phyloP scores from a whole-genome alignment of 2,113 vertebrate species.

The Variabilichromis moorii region DNA sequence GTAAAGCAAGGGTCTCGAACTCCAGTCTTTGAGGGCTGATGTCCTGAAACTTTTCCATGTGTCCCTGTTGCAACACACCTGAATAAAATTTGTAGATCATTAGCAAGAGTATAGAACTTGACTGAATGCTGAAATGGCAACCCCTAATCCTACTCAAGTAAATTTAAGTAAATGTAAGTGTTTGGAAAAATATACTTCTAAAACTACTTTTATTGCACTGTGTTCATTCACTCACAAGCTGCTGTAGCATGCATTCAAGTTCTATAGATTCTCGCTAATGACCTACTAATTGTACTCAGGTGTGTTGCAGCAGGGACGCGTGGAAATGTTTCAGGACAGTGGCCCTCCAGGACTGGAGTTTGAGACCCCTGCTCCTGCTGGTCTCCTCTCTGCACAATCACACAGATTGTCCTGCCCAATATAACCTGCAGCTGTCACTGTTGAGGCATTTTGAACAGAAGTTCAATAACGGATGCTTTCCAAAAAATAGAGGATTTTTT shows the following conservation, averaged over 20 bases:
- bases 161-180: too few species aligned
- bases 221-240: background rate
- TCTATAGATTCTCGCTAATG: background rate
- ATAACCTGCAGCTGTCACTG: background rate
- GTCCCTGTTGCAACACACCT: too few species aligned
- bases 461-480: background rate
- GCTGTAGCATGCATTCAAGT: background rate
- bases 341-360: too few species aligned
- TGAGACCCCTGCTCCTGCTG: background rate
- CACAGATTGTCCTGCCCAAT: background rate
- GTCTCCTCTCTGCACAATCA: background rate
- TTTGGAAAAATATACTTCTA: too few species aligned
- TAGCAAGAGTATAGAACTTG: too few species aligned
- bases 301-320: background rate
- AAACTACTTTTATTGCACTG: too few species aligned
- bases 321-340: background rate
- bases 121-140: too few species aligned
- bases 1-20: too few species aligned
- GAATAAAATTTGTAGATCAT: too few species aligned
- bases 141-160: too few species aligned
- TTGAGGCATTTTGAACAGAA: background rate
- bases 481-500: background rate
- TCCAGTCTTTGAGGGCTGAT: accelerated
- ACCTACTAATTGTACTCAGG: background rate
- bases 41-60: too few species aligned